Evolutionary conservation across 2,888 invertebrate genomes (phyloP).

Genomic region (Arge pagana): DNA sequence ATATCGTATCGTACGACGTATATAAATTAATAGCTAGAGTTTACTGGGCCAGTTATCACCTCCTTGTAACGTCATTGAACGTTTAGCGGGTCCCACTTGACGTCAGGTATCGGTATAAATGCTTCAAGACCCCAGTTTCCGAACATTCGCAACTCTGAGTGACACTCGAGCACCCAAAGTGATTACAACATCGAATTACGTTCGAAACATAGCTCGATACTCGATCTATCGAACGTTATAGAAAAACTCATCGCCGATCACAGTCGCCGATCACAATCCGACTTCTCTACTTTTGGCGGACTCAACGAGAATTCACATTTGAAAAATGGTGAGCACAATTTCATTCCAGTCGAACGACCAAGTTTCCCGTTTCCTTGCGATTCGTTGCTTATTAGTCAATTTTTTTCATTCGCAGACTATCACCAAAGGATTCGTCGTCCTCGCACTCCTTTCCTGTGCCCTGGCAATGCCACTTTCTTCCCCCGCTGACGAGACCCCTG

Average conservation of each 20-base stretch:
- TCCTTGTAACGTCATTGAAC: conserved; percentile 46
- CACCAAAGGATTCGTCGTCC: conserved; percentile 15
- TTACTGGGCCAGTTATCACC: conserved; percentile 53
- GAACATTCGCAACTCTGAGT: conserved; percentile 34
- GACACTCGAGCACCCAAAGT: conserved; percentile 19
- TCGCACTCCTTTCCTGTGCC: conserved; percentile 9
- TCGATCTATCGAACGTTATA: conserved; percentile 13
- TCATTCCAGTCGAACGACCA: too few species aligned
- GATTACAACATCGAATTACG: neutral
- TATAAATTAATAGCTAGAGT: conserved; percentile 28
- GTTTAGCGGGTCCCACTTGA: conserved; percentile 53
- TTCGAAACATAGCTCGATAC: neutral
- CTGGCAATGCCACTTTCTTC: conserved; percentile 14
- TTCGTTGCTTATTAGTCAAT: neutral
- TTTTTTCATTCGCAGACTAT: conserved; percentile 6
- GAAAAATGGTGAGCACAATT: too few species aligned
- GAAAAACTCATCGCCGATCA: too few species aligned
- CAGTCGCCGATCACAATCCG: too few species aligned
- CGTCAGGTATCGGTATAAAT: conserved; percentile 53
- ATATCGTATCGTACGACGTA: neutral
- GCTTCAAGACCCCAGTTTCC: conserved; percentile 31
- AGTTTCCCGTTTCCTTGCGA: neutral
- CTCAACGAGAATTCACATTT: neutral
- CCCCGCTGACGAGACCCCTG: neutral
- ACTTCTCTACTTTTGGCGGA: too few species aligned